Evolutionary conservation across 2,888 invertebrate genomes (phyloP).

Genomic region (Cerastis leucographa): DNA sequence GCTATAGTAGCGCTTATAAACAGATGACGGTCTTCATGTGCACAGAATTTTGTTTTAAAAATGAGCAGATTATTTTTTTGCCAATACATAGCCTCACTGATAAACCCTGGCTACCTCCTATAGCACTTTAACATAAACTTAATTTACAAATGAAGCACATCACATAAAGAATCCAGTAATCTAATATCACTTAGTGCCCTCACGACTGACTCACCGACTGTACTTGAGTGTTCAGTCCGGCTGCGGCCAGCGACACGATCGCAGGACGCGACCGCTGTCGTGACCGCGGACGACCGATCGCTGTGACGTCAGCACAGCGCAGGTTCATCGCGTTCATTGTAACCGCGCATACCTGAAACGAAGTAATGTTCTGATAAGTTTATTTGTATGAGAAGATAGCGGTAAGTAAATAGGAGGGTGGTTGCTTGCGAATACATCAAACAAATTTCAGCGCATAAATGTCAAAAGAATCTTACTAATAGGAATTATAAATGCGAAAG

Average conservation of each 20-base stretch:
- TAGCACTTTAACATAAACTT: not conserved
- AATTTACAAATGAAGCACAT: constrained; percentile 29
- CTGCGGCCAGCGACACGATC: constrained; percentile 58
- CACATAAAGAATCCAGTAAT: constrained; percentile 38
- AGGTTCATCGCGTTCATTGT: constrained; percentile 77
- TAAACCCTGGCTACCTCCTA: constrained; percentile 45
- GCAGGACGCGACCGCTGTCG: constrained; percentile 46
- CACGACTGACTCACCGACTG: constrained; percentile 70
- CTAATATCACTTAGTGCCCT: constrained; percentile 68
- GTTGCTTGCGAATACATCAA: not conserved
- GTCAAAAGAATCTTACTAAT: not conserved
- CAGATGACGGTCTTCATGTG: too few relatives aligned
- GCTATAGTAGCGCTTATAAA: too few relatives aligned
- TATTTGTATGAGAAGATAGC: constrained; percentile 35
- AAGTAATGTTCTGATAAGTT: constrained; percentile 29
- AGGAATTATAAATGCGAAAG: too few relatives aligned
- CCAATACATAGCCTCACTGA: not conserved
- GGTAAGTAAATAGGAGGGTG: constrained; percentile 14
- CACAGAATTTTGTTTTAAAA: too few relatives aligned
- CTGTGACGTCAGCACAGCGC: constrained; percentile 74
- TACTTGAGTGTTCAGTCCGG: constrained; percentile 64
- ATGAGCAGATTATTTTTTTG: too few relatives aligned
- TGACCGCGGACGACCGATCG: constrained; percentile 61
- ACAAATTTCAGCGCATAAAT: not conserved
- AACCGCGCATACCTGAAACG: constrained; percentile 87